Evolutionary conservation across 2,113 vertebrate genomes (phyloP), one percentile per base, ranked within the genome.

Genomic region (Capricornis sumatraensis): DNA sequence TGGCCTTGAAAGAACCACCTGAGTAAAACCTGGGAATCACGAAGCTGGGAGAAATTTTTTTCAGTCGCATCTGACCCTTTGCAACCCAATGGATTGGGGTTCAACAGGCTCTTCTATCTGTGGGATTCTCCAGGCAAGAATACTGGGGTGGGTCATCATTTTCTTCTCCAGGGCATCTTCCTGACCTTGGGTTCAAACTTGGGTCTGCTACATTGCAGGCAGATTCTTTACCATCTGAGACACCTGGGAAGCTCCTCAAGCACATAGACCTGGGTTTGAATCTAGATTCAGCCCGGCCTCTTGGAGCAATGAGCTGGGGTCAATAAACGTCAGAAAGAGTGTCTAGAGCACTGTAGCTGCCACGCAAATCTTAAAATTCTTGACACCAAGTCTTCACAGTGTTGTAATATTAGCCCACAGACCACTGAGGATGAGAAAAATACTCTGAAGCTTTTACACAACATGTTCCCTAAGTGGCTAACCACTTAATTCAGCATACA

Each of bases 41-140:
- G 8, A 86, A 4, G 4, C 4, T 14, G 13, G 12, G 11, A 8
- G 36, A 88, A 67, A 3, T 10, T 27, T 15, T 27, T 71, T 40
- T 71, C n/a, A 23, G 19, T 40, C 1, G 5, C 5, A 1, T 71
- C 67, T 71, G n/a, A 71, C 19, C 67, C n/a, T 71, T 40, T 40
- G n/a, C 19, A 71, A 40, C 17, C n/a, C 67, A 71, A 3, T 13
- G 19, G n/a, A 40, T 3, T 23, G n/a, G 67, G n/a, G 10, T 5
- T 23, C 0, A 0, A 19, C 67, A 40, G 19, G 19, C 19, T 21
- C 67, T 13, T 40, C 9, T 13, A 2, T 12, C 67, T 36, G 10
- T 40, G n/a, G 67, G n/a, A 74, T 23, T 74, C 67, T 40, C n/a
- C n/a, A 40, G 67, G 10, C n/a, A 23, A 40, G n/a, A 74, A 6